Base-by-base conservation (phyloP, 2,113 vertebrate species). In the Tragelaphus scriptus region DNA sequence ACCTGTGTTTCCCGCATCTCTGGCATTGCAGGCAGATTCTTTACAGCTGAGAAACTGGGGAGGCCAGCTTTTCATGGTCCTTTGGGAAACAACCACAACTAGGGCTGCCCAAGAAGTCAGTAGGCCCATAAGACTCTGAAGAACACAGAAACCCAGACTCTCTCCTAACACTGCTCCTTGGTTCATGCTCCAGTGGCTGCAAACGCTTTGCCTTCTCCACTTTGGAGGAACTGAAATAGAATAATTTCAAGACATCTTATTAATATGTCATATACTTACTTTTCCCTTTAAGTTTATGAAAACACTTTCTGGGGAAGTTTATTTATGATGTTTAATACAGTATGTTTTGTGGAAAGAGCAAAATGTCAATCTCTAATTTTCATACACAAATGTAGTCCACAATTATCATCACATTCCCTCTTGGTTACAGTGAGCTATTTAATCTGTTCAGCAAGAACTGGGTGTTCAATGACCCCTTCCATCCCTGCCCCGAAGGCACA, bases 31-130 rank as follows among this genome's bases (percentile, higher is more conserved):
- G 71, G 71, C 23, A 44, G 40, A 44, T 77, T 77, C 71, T 77
- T 77, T 44, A 44, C 36, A 44, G 36, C 71, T 77, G 25, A 2
- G 14, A 1, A 47, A 2, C 17, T 6, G 58, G n/a, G 51, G 30
- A 79, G 9, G 79, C 13, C 3, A 36, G 12, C 4, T 75, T 17
- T 30, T 6, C 4, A 3, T 4, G 12, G 30, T 47, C 13, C 21
- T 19, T 36, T 14, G 4, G 12, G 28, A 32, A 79, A 61, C 1
- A 55, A 17, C 1, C 0, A 2, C 1, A 49, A 21, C 1, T 0
- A 2, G 56, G 12, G 28, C 16, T 79, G 14, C 15, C 59, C 4
- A 32, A 55, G 26, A 79, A 44, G 17, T 11, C 12, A 19, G 2
- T 5, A 9, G 6, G 11, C 58, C 1, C 10, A 47, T 14, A 65